A percentile compares a stretch with the other conserved stretches of the same genome.
Conservation (phyloP, 2,797 vertebrate species). For the Falco columbarius region DNA sequence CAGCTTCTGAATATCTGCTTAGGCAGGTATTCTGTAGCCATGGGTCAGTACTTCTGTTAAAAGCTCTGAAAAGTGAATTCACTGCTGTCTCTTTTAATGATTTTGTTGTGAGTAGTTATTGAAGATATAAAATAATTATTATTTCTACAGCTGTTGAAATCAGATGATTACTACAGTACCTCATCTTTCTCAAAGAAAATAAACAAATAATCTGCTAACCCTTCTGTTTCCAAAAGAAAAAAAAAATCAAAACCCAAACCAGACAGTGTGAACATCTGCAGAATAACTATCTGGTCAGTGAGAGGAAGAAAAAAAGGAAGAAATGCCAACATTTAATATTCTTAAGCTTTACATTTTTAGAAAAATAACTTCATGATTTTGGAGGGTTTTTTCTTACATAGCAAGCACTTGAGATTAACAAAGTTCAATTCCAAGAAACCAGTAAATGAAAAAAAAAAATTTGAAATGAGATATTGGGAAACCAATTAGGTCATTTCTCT, state of each 20-base stretch:
- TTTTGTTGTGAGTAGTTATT: neutral
- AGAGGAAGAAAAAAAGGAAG: neutral
- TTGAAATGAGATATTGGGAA: constrained; percentile 16
- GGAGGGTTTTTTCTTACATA: neutral
- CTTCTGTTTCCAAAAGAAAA: neutral
- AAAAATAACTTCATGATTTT: neutral
- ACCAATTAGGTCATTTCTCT: constrained; percentile 22
- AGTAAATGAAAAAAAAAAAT: neutral
- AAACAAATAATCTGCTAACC: neutral
- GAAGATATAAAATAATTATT: neutral
- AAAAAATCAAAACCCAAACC: neutral
- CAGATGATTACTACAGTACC: neutral
- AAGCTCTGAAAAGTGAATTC: neutral
- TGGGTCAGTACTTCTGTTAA: neutral
- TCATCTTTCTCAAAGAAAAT: neutral
- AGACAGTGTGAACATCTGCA: neutral
- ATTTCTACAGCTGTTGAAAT: neutral
- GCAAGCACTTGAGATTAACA: neutral
- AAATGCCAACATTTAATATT: neutral
- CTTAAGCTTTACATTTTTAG: neutral
- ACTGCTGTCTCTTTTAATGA: neutral
- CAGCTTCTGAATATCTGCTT: neutral
- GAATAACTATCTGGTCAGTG: neutral
- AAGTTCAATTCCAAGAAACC: constrained; percentile 2
- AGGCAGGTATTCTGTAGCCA: neutral